These are phyloP conservation scores for Otolemur crassicaudatus DNA, from an alignment of 2,797 vertebrate genomes.

Conservation along the genomic window DNA sequence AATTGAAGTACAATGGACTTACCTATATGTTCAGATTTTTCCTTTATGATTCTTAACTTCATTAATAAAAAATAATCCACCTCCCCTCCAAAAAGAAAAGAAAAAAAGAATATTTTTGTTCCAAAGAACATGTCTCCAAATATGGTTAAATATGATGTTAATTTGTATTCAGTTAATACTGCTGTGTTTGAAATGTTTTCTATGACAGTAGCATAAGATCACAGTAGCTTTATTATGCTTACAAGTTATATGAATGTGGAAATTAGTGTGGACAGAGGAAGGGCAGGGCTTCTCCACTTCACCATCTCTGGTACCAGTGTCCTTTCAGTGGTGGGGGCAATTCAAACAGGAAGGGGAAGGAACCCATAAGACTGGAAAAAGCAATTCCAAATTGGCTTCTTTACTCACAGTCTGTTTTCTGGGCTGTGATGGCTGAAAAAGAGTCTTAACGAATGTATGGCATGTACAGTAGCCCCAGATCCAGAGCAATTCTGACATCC, in stretches of 20 bases:
- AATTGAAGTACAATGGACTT: not conserved
- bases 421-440: not conserved
- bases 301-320: not conserved
- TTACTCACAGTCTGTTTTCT: not conserved
- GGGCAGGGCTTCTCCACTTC: not conserved
- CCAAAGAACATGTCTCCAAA: not conserved
- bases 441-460: not conserved
- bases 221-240: not conserved
- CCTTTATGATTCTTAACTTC: slow-evolving; percentile 4
- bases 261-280: not conserved
- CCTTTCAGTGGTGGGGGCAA: no score
- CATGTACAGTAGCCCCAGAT: no score
- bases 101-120: not conserved
- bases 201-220: not conserved
- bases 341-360: not conserved
- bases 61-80: not conserved
- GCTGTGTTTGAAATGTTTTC: not conserved
- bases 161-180: not conserved
- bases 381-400: not conserved
- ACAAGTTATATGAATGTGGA: not conserved
- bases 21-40: slow-evolving; percentile 35
- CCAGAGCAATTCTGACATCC: not conserved
- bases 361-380: not conserved
- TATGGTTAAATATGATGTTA: not conserved
- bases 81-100: no score